Evolutionary conservation across 2,797 vertebrate species (phyloP).

Genomic region (Thunnus albacares): DNA sequence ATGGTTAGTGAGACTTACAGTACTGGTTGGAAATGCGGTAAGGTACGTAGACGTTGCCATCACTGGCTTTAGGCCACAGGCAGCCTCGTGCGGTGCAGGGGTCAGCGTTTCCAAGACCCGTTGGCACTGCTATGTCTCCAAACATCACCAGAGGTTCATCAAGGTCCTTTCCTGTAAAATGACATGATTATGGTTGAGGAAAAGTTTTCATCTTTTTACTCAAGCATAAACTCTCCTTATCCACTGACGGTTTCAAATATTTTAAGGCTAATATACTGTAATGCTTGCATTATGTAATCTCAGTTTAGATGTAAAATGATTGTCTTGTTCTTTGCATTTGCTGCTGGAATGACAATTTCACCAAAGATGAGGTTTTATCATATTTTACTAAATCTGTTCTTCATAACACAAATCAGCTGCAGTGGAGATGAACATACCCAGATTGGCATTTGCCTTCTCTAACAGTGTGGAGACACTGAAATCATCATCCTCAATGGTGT

Average conservation of each 20-base stretch:
- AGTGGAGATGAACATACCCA: constrained; percentile 66
- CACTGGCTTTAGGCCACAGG: constrained; percentile 68
- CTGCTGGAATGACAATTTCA: not conserved
- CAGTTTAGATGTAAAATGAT: not conserved
- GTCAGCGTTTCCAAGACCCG: constrained; percentile 75
- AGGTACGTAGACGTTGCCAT: constrained; percentile 77
- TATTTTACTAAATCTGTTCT: not conserved
- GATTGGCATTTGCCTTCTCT: constrained; percentile 78
- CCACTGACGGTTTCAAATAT: not conserved
- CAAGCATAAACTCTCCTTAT: too few species aligned
- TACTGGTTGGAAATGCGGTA: constrained; percentile 62
- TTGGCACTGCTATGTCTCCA: constrained; percentile 78
- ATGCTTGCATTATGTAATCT: not conserved
- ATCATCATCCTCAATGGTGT: constrained; percentile 64
- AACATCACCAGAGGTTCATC: constrained; percentile 69
- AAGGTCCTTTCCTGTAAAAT: constrained; percentile 62
- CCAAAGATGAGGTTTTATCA: not conserved
- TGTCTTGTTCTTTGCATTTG: not conserved
- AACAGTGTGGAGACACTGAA: constrained; percentile 70
- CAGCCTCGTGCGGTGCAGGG: constrained; percentile 52
- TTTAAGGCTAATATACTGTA: not conserved
- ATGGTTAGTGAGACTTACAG: constrained; percentile 65
- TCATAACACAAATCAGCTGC: not conserved
- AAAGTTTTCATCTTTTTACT: not conserved
- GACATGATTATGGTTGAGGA: accelerated